A percentile compares a stretch with the other conserved stretches of the same genome.
Conservation (phyloP, 2,888 invertebrate genomes). For the Lamproptera curius region DNA sequence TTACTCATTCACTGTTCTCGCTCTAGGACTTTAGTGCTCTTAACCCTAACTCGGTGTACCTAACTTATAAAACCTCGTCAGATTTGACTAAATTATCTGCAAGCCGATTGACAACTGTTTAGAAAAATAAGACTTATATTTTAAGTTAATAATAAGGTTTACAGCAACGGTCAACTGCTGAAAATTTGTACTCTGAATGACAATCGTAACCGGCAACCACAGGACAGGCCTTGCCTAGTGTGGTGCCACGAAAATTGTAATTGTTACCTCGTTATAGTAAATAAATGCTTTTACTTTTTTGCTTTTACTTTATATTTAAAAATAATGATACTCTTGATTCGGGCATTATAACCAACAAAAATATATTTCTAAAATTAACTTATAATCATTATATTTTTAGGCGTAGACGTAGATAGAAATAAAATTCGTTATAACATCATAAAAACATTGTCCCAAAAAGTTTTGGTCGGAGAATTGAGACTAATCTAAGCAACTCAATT, state of each 20-base stretch:
- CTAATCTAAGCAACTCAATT: too few species aligned
- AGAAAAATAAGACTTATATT: not conserved
- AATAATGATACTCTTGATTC: not conserved
- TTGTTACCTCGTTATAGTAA: too few species aligned
- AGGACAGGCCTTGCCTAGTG: too few species aligned
- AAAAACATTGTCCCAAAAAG: not conserved
- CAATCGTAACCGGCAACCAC: too few species aligned
- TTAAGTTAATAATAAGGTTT: not conserved
- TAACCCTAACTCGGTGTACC: not conserved
- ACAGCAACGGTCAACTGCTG: not conserved
- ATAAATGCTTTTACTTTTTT: not conserved
- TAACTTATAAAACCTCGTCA: slow-evolving; percentile 4
- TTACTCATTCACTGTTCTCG: slow-evolving; percentile 33
- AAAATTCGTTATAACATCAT: not conserved
- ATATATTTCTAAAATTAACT: not conserved
- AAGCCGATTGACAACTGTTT: not conserved
- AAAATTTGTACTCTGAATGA: not conserved
- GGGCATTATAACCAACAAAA: too few species aligned
- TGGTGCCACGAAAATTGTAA: too few species aligned
- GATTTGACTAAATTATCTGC: slow-evolving; percentile 1
- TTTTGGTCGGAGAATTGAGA: not conserved
- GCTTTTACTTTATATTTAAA: not conserved
- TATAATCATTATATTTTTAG: not conserved
- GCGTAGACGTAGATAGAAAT: not conserved
- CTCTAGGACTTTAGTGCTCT: slow-evolving; percentile 29